Evolutionary conservation across 2,113 vertebrate genomes (phyloP).

Genomic region (Phyllopteryx taeniolatus): DNA sequence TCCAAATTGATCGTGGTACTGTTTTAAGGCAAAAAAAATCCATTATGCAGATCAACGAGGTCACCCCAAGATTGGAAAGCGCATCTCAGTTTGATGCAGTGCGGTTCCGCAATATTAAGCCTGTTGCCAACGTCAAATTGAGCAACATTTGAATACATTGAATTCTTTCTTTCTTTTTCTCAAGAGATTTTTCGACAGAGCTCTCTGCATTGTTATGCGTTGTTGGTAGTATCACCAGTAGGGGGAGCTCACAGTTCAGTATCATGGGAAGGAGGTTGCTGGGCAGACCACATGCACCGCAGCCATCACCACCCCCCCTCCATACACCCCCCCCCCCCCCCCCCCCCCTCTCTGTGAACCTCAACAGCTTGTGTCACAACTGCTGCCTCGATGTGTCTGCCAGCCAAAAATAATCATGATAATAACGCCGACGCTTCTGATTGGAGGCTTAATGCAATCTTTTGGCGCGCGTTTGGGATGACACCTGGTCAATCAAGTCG

Average conservation of each 20-base stretch:
- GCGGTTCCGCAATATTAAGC: not conserved
- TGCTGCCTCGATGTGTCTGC: slow-evolving; percentile 14
- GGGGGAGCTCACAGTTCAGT: slow-evolving; percentile 84
- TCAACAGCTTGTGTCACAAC: slow-evolving; percentile 20
- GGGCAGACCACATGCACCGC: slow-evolving; percentile 34
- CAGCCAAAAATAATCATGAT: slow-evolving; percentile 6
- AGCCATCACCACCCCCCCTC: slow-evolving; percentile 2
- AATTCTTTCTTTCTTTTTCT: no score
- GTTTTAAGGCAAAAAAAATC: not conserved
- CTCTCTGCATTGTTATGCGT: no score
- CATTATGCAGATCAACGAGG: not conserved
- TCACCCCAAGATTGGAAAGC: not conserved
- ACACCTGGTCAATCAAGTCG: slow-evolving; percentile 24
- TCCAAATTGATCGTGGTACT: not conserved
- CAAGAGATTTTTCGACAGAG: not conserved
- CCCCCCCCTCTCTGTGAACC: slow-evolving; percentile 16
- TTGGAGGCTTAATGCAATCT: not conserved
- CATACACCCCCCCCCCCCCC: slow-evolving; percentile 4
- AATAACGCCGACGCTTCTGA: not conserved
- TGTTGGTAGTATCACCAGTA: slow-evolving; percentile 68
- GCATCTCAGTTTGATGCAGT: not conserved
- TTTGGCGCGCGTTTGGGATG: not conserved
- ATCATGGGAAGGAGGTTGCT: slow-evolving; percentile 32
- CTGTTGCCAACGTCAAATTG: not conserved
- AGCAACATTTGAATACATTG: not conserved